These are phyloP conservation scores for Noctua pronuba DNA, from an alignment of 2,888 invertebrate genomes.

Conservation along the genomic window DNA sequence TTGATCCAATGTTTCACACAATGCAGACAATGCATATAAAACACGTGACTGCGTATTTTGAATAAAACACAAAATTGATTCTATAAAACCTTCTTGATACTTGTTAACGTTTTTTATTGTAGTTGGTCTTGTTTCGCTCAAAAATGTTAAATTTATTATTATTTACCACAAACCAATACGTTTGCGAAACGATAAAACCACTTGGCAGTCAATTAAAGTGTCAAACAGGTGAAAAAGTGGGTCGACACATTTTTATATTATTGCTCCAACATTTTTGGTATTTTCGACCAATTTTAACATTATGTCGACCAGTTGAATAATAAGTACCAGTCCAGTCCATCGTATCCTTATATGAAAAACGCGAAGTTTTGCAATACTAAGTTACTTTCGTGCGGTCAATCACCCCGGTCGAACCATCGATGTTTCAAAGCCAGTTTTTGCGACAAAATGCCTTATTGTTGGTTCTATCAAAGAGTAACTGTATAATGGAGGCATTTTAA, in stretches of 20 bases:
- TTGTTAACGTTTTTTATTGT: background rate
- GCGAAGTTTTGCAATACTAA: constrained; percentile 51
- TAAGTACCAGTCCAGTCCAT: constrained; percentile 31
- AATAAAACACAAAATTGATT: background rate
- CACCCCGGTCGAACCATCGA: constrained; percentile 48
- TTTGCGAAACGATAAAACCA: constrained; percentile 20
- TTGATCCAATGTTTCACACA: constrained; percentile 30
- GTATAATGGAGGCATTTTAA: constrained; percentile 20
- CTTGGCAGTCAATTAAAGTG: constrained; percentile 43
- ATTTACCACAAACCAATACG: constrained; percentile 2
- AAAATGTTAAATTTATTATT: constrained; percentile 7
- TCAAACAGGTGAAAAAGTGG: constrained; percentile 49
- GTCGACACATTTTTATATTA: constrained; percentile 25
- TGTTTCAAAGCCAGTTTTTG: constrained; percentile 55
- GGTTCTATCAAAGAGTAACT: constrained; percentile 23
- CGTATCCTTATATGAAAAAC: constrained; percentile 56
- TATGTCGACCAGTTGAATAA: constrained; percentile 15
- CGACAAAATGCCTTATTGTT: constrained; percentile 49
- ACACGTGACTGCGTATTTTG: constrained; percentile 46
- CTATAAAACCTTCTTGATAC: constrained; percentile 1
- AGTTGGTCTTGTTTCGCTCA: background rate
- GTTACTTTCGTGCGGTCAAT: constrained; percentile 54
- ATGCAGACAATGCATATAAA: constrained; percentile 28
- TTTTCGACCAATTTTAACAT: constrained; percentile 24
- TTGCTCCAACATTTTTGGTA: constrained; percentile 28